Conservation (phyloP, 2,888 invertebrate genomes). For the Mongoloraphidia duomilia region DNA sequence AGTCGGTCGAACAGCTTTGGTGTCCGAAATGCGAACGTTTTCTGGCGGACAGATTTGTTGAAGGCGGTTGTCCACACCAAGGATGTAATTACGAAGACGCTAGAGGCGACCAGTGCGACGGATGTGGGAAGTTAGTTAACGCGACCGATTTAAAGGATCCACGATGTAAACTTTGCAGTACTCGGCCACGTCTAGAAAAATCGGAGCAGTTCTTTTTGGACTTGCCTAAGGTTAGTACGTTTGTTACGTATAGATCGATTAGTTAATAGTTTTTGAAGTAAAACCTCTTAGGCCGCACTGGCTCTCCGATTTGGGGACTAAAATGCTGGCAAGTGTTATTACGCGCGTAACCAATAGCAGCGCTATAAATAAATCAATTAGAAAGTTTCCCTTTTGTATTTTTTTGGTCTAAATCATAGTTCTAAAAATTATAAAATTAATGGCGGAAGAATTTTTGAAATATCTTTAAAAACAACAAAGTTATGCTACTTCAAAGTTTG, state of each 20-base stretch:
- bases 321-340: no score
- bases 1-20: slow-evolving; percentile 80
- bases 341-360: no score
- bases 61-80: slow-evolving; percentile 81
- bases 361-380: no score
- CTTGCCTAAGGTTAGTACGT: slow-evolving; percentile 56
- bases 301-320: no score
- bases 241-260: background rate
- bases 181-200: slow-evolving; percentile 51
- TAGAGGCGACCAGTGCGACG: slow-evolving; percentile 97
- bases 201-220: slow-evolving; percentile 91
- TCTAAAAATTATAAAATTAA: no score
- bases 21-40: slow-evolving; percentile 79
- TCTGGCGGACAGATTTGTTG: slow-evolving; percentile 81
- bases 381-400: no score
- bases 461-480: no score
- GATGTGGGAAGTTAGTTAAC: slow-evolving; percentile 90
- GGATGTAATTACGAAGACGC: slow-evolving; percentile 86
- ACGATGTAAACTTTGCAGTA: slow-evolving; percentile 76
- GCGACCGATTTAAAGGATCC: slow-evolving; percentile 76
- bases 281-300: no score
- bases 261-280: background rate
- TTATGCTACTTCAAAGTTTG: no score
- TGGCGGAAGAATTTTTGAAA: no score
- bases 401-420: no score